phyloP scores from a whole-genome alignment of 2,888 invertebrate genomes.

The Plebejus anna region DNA sequence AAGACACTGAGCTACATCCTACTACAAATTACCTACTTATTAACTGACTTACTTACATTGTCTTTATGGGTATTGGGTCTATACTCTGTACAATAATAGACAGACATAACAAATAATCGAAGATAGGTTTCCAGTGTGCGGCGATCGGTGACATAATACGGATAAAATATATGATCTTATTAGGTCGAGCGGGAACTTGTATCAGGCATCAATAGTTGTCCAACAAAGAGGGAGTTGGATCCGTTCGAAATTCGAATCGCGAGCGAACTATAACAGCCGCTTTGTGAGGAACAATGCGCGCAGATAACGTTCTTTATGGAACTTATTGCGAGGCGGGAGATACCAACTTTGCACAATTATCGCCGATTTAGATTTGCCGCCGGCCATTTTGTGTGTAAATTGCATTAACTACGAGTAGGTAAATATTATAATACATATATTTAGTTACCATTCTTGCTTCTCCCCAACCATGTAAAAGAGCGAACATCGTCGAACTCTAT shows the following conservation, averaged over 20 bases:
- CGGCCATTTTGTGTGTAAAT: not conserved
- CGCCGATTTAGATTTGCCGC: not conserved
- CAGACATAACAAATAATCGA: not conserved
- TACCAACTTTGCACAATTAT: conserved; percentile 1
- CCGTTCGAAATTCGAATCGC: conserved; percentile 48
- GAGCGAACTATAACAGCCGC: conserved; percentile 56
- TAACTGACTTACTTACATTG: no score
- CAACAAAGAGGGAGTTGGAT: conserved; percentile 62
- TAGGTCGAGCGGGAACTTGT: conserved; percentile 54
- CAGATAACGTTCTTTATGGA: conserved; percentile 58
- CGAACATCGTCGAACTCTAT: no score
- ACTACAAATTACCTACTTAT: no score
- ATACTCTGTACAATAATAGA: no score
- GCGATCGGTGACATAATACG: not conserved
- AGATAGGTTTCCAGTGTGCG: not conserved
- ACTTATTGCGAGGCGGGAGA: conserved; percentile 54
- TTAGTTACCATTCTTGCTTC: no score
- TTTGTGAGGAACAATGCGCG: conserved; percentile 63
- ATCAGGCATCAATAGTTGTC: conserved; percentile 61
- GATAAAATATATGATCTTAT: conserved; percentile 16
- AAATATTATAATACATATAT: not conserved
- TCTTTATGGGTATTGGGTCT: no score
- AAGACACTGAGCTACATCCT: no score
- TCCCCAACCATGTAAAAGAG: no score
- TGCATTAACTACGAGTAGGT: not conserved